These are phyloP conservation scores for Echinarachnius parma DNA, from an alignment of 53 echinoderm and acorn worm genomes.

Conservation along the genomic window DNA sequence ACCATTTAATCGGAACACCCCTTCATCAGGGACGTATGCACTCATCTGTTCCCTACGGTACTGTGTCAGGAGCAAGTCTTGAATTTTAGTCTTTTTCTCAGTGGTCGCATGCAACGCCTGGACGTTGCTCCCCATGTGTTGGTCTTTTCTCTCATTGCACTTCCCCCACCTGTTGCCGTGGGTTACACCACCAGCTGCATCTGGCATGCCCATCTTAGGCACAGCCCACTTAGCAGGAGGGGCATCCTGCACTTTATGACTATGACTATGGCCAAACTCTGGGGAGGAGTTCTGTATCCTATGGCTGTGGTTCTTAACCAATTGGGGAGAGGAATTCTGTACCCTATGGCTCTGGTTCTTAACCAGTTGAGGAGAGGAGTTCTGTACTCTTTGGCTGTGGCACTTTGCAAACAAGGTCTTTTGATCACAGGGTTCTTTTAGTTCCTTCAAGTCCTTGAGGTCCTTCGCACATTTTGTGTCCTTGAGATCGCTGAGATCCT, in stretches of 20 bases:
- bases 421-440: too few species aligned
- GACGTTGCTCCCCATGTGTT: background rate
- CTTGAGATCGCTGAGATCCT: background rate
- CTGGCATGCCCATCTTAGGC: background rate
- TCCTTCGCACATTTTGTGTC: background rate
- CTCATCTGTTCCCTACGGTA: constrained; percentile 28
- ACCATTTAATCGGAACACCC: constrained; percentile 8
- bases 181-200: background rate
- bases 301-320: too few species aligned
- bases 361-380: too few species aligned
- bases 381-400: too few species aligned
- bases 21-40: constrained; percentile 7
- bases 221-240: constrained; percentile 17
- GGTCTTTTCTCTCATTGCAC: constrained; percentile 25
- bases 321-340: too few species aligned
- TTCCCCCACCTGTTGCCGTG: constrained; percentile 23
- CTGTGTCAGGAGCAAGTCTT: constrained; percentile 26
- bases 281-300: background rate
- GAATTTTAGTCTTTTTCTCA: constrained; percentile 38
- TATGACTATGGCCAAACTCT: background rate
- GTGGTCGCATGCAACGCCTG: constrained; percentile 11
- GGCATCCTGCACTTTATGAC: constrained; percentile 4
- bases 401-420: too few species aligned
- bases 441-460: background rate
- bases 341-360: too few species aligned